Evolutionary conservation across 1,140 invertebrate genomes (phyloP).

Genomic region (Nebria ingens): DNA sequence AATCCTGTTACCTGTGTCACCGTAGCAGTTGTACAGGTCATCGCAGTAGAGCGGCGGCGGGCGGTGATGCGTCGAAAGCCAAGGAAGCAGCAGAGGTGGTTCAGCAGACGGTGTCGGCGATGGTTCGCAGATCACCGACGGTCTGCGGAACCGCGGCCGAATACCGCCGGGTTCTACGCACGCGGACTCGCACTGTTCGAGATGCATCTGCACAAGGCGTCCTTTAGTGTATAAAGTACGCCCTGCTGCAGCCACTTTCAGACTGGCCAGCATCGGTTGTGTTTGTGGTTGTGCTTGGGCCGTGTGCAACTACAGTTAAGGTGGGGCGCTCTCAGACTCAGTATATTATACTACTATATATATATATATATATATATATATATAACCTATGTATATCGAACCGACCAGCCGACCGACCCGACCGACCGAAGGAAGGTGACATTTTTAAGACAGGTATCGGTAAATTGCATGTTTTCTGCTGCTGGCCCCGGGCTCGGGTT

Average conservation of each 20-base stretch:
- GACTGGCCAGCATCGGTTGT: not conserved
- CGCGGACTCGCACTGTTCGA: constrained; percentile 18
- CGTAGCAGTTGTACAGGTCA: not conserved
- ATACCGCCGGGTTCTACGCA: constrained; percentile 15
- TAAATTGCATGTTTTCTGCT: not conserved
- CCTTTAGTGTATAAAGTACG: no score
- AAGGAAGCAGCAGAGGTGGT: not conserved
- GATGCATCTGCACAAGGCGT: no score
- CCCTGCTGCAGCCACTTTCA: constrained; percentile 16
- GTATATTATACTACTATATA: no score
- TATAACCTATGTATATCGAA: no score
- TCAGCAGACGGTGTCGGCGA: not conserved
- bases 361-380: no score
- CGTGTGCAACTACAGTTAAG: not conserved
- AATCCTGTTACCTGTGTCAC: not conserved
- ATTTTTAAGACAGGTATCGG: constrained; percentile 2
- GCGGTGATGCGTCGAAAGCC: not conserved
- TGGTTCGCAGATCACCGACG: constrained; percentile 14
- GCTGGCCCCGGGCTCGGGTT: not conserved
- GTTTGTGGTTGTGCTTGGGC: not conserved
- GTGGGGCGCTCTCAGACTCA: not conserved
- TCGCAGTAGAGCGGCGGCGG: not conserved
- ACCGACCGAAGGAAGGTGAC: not conserved
- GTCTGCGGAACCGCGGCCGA: constrained; percentile 10
- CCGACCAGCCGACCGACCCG: no score